Conservation (phyloP, 2,888 invertebrate species). For the Magallana nippona region DNA sequence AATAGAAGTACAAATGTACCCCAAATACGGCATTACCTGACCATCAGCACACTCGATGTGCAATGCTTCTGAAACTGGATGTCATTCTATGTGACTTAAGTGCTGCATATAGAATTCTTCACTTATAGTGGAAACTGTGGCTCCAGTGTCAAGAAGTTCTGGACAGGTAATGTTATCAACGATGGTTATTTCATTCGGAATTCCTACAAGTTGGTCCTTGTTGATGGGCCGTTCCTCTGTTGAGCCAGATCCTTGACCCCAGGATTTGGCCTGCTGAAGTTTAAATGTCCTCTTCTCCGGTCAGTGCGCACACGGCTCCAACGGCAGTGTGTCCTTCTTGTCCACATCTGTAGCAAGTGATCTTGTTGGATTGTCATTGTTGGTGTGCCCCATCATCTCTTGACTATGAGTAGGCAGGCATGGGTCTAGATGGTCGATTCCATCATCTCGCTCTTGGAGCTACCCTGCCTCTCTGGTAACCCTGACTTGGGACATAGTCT, state of each 20-base stretch:
- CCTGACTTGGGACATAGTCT: neutral
- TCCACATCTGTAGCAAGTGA: slow-evolving; percentile 34
- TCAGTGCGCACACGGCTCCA: neutral
- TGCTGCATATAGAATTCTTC: slow-evolving; percentile 19
- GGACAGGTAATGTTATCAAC: neutral
- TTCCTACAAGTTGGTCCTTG: too few species aligned
- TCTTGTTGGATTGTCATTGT: neutral
- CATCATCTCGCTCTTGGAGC: neutral
- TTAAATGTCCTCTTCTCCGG: neutral
- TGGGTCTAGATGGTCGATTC: neutral
- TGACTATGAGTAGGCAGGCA: neutral
- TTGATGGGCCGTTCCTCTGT: too few species aligned
- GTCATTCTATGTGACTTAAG: neutral
- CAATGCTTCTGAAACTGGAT: slow-evolving; percentile 17
- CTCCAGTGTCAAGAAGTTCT: slow-evolving; percentile 39
- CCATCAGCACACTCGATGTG: slow-evolving; percentile 48
- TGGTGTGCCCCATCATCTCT: neutral
- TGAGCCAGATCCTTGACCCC: neutral
- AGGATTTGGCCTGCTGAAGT: slow-evolving; percentile 3
- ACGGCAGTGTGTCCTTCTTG: slow-evolving; percentile 36
- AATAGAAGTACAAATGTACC: slow-evolving; percentile 14
- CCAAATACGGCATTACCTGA: slow-evolving; percentile 34
- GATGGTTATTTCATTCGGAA: slow-evolving; percentile 25
- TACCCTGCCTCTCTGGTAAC: neutral
- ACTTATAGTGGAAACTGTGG: slow-evolving; percentile 38